phyloP scores from a whole-genome alignment of 2,888 invertebrate genomes.

The Coleophora flavipennella region DNA sequence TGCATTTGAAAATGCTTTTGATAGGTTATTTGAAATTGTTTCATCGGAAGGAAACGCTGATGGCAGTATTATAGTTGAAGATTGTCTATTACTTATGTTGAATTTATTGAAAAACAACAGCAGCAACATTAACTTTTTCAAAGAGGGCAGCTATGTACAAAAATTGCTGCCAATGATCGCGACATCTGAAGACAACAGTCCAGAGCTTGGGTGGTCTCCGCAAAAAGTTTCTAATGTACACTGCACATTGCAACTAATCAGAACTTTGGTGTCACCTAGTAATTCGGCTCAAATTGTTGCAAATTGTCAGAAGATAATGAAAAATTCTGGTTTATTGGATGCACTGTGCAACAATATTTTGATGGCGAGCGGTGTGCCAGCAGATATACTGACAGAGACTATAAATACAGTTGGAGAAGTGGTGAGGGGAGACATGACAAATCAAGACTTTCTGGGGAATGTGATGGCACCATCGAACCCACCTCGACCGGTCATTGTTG shows the following conservation, averaged over 20 bases:
- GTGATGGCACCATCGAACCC: conserved; percentile 95
- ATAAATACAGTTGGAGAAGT: conserved; percentile 96
- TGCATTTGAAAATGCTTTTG: conserved; percentile 99
- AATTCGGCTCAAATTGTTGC: conserved; percentile 88
- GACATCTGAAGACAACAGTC: conserved; percentile 77
- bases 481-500: conserved; percentile 94
- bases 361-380: conserved; percentile 97
- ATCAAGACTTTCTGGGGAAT: conserved; percentile 92
- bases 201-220: conserved; percentile 87
- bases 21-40: conserved; percentile 94
- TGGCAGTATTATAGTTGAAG: conserved; percentile 98
- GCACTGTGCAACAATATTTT: conserved; percentile 84
- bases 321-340: conserved; percentile 77
- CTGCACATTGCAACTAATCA: conserved; percentile 90
- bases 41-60: conserved; percentile 92
- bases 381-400: conserved; percentile 95
- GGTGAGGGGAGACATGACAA: conserved; percentile 89
- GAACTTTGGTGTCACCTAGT: conserved; percentile 93
- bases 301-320: conserved; percentile 92
- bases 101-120: conserved; percentile 95
- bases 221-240: conserved; percentile 97
- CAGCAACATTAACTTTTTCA: conserved; percentile 98
- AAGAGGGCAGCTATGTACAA: conserved; percentile 97
- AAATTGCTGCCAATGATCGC: conserved; percentile 91
- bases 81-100: conserved; percentile 93